A percentile compares a stretch with the other conserved stretches of the same genome.
Conservation (phyloP, 2,113 vertebrate species). For the Prionailurus viverrinus region DNA sequence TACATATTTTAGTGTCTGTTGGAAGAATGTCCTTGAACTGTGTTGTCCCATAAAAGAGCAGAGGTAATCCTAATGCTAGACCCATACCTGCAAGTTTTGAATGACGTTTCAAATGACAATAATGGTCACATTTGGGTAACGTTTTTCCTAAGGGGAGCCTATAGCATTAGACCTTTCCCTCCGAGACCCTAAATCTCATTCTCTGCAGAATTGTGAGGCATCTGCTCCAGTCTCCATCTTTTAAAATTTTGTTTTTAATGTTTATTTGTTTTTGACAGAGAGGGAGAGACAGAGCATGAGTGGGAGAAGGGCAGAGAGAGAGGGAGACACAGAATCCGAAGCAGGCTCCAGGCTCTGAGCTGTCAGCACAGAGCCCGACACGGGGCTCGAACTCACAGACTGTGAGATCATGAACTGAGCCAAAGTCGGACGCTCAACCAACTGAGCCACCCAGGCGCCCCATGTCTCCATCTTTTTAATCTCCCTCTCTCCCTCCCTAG, state of each 20-base stretch:
- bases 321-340: too few relatives aligned
- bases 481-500: neutral
- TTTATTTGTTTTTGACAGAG: too few relatives aligned
- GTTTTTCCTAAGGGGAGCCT: neutral
- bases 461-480: neutral
- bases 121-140: neutral
- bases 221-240: neutral
- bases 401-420: too few relatives aligned
- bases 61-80: neutral
- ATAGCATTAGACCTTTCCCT: neutral
- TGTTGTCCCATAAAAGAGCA: neutral
- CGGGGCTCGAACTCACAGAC: too few relatives aligned
- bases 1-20: neutral
- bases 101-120: conserved; percentile 40
- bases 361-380: too few relatives aligned
- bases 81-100: neutral
- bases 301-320: too few relatives aligned
- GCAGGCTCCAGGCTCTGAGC: too few relatives aligned
- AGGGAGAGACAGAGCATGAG: too few relatives aligned
- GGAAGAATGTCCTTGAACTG: neutral
- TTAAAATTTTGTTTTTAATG: too few relatives aligned
- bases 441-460: too few relatives aligned
- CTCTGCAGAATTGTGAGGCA: neutral
- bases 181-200: neutral
- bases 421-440: too few relatives aligned